These are phyloP conservation scores for Discoglossus pictus DNA, from an alignment of 2,797 vertebrate species.

Conservation along the genomic window DNA sequence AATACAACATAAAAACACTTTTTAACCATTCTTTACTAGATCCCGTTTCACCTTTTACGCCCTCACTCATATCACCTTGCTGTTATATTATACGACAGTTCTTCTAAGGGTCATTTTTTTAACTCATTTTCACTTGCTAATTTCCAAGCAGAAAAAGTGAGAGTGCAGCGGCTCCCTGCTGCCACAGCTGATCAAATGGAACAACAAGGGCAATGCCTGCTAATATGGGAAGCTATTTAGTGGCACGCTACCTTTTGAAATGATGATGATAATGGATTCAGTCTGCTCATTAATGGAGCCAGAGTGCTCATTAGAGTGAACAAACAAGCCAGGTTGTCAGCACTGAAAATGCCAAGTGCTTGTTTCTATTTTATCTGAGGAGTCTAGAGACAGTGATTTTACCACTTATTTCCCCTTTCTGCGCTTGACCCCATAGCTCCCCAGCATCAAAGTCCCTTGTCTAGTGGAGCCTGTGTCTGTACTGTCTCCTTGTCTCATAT, in stretches of 20 bases:
- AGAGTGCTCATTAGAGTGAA: constrained; percentile 99
- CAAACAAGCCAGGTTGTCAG: constrained; percentile 97
- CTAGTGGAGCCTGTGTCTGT: constrained; percentile 73
- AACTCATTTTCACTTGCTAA: constrained; percentile 77
- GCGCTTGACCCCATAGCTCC: constrained; percentile 82
- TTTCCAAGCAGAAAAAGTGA: constrained; percentile 66
- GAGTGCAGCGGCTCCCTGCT: constrained; percentile 82
- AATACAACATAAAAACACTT: constrained; percentile 39
- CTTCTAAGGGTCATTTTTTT: constrained; percentile 65
- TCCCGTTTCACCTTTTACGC: constrained; percentile 47
- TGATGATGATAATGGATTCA: constrained; percentile 99
- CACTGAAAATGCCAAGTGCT: constrained; percentile 98
- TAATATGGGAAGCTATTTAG: constrained; percentile 97
- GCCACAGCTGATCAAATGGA: constrained; percentile 96
- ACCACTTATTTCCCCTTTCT: constrained; percentile 85
- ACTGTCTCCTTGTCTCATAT: constrained; percentile 70
- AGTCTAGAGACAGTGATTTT: constrained; percentile 88
- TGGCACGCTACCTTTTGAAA: constrained; percentile 96
- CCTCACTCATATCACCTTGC: constrained; percentile 56
- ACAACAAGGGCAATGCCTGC: constrained; percentile 93
- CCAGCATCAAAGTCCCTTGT: constrained; percentile 82
- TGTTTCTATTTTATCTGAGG: constrained; percentile 95
- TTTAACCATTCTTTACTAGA: constrained; percentile 43
- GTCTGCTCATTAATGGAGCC: constrained; percentile 99
- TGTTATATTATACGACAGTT: constrained; percentile 62